Base-by-base conservation (phyloP, 2,888 invertebrate species). In the Gortyna flavago region DNA sequence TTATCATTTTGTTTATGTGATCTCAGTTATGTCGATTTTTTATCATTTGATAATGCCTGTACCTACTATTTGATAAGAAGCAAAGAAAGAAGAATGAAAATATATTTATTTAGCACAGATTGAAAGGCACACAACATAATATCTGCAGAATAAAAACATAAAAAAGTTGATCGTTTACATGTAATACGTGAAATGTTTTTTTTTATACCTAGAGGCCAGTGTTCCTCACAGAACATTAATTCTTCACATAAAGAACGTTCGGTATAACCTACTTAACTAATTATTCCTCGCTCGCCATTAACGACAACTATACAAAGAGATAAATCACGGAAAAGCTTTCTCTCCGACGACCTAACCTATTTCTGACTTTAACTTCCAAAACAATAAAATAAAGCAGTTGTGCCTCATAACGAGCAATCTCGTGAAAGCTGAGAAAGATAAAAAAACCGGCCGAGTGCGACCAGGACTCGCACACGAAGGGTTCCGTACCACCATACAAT, bases 381-480 rank as follows among this genome's bases (percentile, higher is more conserved):
- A 73, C 57, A 82, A 71, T 67, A 68, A 71, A 80, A 85, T 38
- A 57, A 66, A 72, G n/a, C 2, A 41, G 11, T 11, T 41, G 0
- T 41, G 11, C 41, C 11, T 9, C 41, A 2, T 2, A 41, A 41
- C 41, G 11, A 41, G 41, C 41, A 41, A 41, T 41, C 41, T 41
- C 41, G 41, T 41, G 41, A 41, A 41, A 41, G 41, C 41, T 11
- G 41, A 41, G 41, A 41, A 41, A 41, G 41, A 41, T 41, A 41
- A 41, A 41, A 11, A 35, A 35, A 35, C n/a, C n/a, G n/a, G 4
- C 35, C 35, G 35, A 35, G 35, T 35, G 35, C n/a, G n/a, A n/a
- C n/a, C n/a, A n/a, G n/a, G n/a, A n/a, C n/a, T n/a, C n/a, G n/a
- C n/a, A n/a, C n/a, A n/a, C n/a, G n/a, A n/a, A n/a, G n/a, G n/a